phyloP scores from a whole-genome alignment of 2,113 vertebrate species.

The Setophaga petechia region DNA sequence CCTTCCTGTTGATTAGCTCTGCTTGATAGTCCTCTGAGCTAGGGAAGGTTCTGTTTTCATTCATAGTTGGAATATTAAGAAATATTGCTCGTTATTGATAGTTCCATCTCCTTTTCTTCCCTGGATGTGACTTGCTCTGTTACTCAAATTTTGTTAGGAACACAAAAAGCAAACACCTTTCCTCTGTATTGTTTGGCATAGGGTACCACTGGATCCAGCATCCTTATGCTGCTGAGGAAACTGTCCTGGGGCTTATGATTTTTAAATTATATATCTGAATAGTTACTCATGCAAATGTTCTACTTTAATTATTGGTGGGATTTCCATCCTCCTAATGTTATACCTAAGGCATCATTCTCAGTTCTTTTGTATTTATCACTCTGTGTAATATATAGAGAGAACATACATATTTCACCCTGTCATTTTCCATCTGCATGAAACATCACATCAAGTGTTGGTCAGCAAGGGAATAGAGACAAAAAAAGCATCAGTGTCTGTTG shows the following conservation, averaged over 20 bases:
- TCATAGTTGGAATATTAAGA: not conserved
- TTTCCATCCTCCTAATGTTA: not conserved
- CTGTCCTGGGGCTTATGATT: not conserved
- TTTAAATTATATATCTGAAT: not conserved
- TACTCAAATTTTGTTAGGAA: not conserved
- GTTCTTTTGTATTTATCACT: not conserved
- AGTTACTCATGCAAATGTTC: not conserved
- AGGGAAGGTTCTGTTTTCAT: not conserved
- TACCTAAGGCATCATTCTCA: not conserved
- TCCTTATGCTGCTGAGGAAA: not conserved
- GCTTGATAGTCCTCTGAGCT: not conserved
- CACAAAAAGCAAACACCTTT: not conserved
- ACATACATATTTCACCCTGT: not conserved
- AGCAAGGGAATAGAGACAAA: not conserved
- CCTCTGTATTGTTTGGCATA: not conserved
- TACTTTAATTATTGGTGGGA: constrained; percentile 4
- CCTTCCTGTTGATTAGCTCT: not conserved
- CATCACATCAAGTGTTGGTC: not conserved
- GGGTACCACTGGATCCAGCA: not conserved
- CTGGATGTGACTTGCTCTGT: not conserved
- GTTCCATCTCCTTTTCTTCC: not conserved
- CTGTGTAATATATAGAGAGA: not conserved
- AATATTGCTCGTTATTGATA: not conserved
- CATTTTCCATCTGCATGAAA: not conserved
- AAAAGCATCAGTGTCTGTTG: not conserved